A percentile compares a stretch with the other conserved stretches of the same genome.
Conservation (phyloP, 2,113 vertebrate species). For the Prinia subflava region DNA sequence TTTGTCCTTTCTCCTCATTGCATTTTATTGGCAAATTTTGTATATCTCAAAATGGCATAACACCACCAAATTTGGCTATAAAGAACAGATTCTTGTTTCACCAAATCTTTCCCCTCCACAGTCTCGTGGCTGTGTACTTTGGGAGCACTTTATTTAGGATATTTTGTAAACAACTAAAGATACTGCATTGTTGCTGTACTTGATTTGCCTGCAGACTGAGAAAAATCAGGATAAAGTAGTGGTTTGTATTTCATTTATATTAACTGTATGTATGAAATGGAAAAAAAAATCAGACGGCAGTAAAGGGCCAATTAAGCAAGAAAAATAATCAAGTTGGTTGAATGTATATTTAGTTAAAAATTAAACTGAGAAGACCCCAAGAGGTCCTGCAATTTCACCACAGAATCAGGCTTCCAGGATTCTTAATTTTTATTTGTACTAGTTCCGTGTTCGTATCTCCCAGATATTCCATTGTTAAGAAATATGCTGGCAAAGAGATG, state of each 20-base stretch:
- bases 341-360: neutral
- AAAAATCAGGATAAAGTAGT: neutral
- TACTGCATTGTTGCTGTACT: slow-evolving; percentile 32
- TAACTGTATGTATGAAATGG: neutral
- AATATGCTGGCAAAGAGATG: slow-evolving; percentile 36
- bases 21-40: neutral
- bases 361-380: neutral
- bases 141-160: neutral
- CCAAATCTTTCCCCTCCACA: neutral
- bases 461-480: slow-evolving; percentile 54
- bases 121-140: neutral
- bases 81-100: neutral
- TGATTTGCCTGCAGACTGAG: neutral
- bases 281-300: neutral
- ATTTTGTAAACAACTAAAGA: slow-evolving; percentile 51
- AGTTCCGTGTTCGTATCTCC: neutral
- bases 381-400: neutral
- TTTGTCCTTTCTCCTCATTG: neutral
- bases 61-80: neutral
- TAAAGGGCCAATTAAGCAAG: neutral
- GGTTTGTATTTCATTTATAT: neutral
- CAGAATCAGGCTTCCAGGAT: neutral
- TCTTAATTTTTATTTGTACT: neutral
- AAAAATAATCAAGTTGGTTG: neutral
- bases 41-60: neutral